These are phyloP conservation scores for Symphodus melops DNA, from an alignment of 2,113 vertebrate genomes.

Conservation along the genomic window DNA sequence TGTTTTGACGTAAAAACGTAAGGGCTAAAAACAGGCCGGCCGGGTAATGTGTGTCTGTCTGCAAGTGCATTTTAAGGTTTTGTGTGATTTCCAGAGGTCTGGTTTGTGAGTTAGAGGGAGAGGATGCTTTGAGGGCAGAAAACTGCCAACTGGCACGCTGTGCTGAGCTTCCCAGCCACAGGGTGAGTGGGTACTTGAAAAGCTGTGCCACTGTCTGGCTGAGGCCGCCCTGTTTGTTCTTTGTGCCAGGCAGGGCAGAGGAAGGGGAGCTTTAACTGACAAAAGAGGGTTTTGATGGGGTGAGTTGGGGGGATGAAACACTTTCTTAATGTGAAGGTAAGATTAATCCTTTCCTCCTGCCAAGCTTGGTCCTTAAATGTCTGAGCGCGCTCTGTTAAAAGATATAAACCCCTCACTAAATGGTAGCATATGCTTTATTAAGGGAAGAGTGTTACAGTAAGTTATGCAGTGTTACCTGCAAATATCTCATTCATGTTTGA, in stretches of 20 bases:
- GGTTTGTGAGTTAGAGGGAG: constrained; percentile 43
- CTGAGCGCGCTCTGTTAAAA: constrained; percentile 27
- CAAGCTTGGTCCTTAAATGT: constrained; percentile 12
- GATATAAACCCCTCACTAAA: constrained; percentile 13
- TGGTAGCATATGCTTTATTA: constrained; percentile 20
- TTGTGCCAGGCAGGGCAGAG: constrained; percentile 52
- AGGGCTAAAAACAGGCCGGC: constrained; percentile 49
- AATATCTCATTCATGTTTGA: neutral
- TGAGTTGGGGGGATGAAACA: constrained; percentile 17
- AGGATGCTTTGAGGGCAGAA: constrained; percentile 45
- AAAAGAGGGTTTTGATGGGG: constrained; percentile 59
- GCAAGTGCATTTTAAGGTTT: constrained; percentile 34
- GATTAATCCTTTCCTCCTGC: constrained; percentile 30
- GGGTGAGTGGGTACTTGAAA: constrained; percentile 67
- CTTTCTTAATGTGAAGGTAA: constrained; percentile 36
- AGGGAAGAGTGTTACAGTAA: neutral
- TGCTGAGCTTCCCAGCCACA: constrained; percentile 61
- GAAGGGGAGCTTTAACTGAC: constrained; percentile 38
- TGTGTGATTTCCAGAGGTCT: constrained; percentile 45
- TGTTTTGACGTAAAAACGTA: constrained; percentile 34
- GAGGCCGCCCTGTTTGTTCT: constrained; percentile 55
- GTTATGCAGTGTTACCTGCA: neutral
- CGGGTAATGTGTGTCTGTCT: constrained; percentile 34
- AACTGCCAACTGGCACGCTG: constrained; percentile 63
- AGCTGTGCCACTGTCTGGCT: constrained; percentile 59